These are phyloP conservation scores for Crocuta crocuta DNA, from an alignment of 2,113 vertebrate genomes.

Conservation along the genomic window DNA sequence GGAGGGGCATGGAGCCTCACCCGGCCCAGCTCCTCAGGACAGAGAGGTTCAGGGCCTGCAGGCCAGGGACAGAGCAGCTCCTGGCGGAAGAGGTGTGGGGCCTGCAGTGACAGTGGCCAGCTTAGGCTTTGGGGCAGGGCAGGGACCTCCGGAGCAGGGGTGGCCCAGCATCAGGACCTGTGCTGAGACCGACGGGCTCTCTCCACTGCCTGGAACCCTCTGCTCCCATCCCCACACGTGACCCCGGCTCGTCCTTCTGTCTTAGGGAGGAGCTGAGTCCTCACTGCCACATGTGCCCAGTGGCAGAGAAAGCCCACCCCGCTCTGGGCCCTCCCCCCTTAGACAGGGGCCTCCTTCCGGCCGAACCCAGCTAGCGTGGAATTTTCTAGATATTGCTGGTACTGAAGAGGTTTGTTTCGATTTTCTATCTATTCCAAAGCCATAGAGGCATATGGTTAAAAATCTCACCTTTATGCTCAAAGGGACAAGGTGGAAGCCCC, in stretches of 20 bases:
- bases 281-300: background rate
- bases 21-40: background rate
- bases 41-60: background rate
- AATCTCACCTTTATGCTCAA: background rate
- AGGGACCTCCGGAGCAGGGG: background rate
- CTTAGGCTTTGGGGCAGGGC: background rate
- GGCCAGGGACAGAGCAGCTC: background rate
- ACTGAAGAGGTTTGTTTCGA: background rate
- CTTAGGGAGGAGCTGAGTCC: background rate
- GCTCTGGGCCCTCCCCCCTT: background rate
- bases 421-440: background rate
- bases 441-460: background rate
- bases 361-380: background rate
- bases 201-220: background rate
- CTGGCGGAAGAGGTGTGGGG: background rate
- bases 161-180: no score
- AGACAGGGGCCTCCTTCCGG: background rate
- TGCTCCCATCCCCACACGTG: no score
- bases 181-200: background rate
- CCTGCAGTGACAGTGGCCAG: background rate
- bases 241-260: background rate
- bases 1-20: background rate
- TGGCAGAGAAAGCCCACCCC: background rate
- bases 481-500: background rate
- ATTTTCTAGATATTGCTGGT: background rate